phyloP scores from a whole-genome alignment of 2,797 vertebrate species.

The Poecilia wingei region DNA sequence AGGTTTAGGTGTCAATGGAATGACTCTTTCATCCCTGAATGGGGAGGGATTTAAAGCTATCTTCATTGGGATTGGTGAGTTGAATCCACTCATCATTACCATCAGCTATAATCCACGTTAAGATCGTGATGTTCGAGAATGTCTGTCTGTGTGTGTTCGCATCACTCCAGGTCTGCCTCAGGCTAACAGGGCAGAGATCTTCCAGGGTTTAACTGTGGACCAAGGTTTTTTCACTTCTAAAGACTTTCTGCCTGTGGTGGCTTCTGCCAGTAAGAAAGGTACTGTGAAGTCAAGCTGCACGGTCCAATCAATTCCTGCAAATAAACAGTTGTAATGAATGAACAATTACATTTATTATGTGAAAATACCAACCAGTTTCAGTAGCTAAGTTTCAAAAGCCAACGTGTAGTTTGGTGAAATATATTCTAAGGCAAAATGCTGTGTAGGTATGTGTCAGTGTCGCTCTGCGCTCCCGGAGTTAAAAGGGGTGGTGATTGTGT shows the following conservation, averaged over 20 bases:
- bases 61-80: conserved; percentile 94
- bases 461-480: conserved; percentile 84
- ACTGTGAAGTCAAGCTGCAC: neutral
- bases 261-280: conserved; percentile 94
- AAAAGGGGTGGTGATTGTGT: conserved; percentile 87
- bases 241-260: conserved; percentile 92
- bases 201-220: conserved; percentile 83
- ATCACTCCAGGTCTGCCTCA: conserved; percentile 87
- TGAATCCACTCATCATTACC: neutral
- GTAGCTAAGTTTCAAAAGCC: neutral
- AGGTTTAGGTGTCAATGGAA: conserved; percentile 84
- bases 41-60: conserved; percentile 85
- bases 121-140: neutral
- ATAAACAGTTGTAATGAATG: neutral
- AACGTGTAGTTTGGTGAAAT: neutral
- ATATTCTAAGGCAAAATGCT: neutral
- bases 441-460: conserved; percentile 90
- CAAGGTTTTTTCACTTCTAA: conserved; percentile 96
- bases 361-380: neutral
- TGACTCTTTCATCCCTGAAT: conserved; percentile 86
- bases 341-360: neutral
- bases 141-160: conserved; percentile 7
- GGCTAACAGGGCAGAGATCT: conserved; percentile 88
- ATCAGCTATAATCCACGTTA: neutral
- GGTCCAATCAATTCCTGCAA: neutral